Percentiles rank a stretch among this genome's conserved stretches.
Evolutionary conservation across 2,888 invertebrate genomes (phyloP).

Genomic region (Drosophila tripunctata): DNA sequence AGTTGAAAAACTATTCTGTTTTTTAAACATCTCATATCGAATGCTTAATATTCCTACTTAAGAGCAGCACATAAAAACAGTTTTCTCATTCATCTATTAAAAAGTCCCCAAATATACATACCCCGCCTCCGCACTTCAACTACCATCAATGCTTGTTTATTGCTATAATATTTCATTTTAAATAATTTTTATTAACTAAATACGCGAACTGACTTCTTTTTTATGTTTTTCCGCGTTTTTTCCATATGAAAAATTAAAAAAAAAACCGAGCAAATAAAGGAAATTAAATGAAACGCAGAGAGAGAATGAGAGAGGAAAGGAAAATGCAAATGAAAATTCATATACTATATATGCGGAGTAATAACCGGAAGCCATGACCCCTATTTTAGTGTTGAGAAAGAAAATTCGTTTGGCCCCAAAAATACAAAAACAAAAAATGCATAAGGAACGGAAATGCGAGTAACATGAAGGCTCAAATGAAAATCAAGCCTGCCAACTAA

Average conservation of each 20-base stretch:
- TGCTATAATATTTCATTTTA: conserved; percentile 42
- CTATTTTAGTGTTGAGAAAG: conserved; percentile 40
- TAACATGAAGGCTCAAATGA: conserved; percentile 56
- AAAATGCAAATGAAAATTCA: conserved; percentile 20
- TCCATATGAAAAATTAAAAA: conserved; percentile 9
- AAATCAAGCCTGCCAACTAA: conserved; percentile 59
- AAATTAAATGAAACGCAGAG: neutral
- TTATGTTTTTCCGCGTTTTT: neutral
- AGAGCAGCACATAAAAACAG: too few relatives aligned
- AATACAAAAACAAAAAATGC: too few relatives aligned
- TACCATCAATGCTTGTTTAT: conserved; percentile 5
- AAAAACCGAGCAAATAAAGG: neutral
- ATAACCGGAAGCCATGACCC: conserved; percentile 63
- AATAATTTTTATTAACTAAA: conserved; percentile 74
- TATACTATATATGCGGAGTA: conserved; percentile 35
- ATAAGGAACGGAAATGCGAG: conserved; percentile 56
- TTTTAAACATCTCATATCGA: too few relatives aligned
- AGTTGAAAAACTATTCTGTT: too few relatives aligned
- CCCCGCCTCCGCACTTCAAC: too few relatives aligned
- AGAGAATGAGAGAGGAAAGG: neutral
- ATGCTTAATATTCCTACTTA: too few relatives aligned
- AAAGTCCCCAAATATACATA: too few relatives aligned
- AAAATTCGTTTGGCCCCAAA: conserved; percentile 29
- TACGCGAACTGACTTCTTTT: conserved; percentile 25
- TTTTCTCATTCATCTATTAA: too few relatives aligned